Evolutionary conservation across 2,888 invertebrate species (phyloP), one percentile per base, ranked within the genome.

Genomic region (Drosophila meridionalis): DNA sequence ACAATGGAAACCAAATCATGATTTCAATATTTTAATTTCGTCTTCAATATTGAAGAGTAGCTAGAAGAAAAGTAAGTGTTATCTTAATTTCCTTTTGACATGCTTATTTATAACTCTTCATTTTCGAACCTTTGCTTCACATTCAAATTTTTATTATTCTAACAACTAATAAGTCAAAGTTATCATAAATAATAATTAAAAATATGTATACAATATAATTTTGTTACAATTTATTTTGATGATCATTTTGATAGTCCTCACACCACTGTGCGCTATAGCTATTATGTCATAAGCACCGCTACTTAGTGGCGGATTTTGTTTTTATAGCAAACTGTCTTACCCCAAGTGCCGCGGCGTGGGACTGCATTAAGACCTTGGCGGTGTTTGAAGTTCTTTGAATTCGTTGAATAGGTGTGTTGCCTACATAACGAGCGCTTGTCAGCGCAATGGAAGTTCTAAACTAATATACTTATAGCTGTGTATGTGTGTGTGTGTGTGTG

Each of bases 281-380:
- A 83, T 88, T 90, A 90, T 80, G 87, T 74, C 80, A 83, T 88
- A 85, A 86, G 87, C 70, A 83, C 71, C 55, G 81, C 83, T 85
- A 90, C 89, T 85, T 85, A 90, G 83, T 76, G 83, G 78, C 78
- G 74, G 87, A 90, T 80, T 85, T 85, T 80, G 77, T 89, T 90
- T 86, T 86, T 69, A 74, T 88, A 66, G 71, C 59, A 69, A 79
- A 73, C 52, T 42, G 36, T 73, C 36, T 45, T 55, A 12, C 48
- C 48, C 55, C 42, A 42, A 45, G 66, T 45, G 32, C 53, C 14
- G 32, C 42, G 20, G 8, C 20, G 11, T 28, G 40, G 50, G 30
- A 57, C 67, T 61, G 52, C 64, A 57, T 58, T 78, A 69, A 69
- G 65, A 60, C 55, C 56, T 40, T 28, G 38, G 26, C 12, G 12